These are phyloP conservation scores for Acanthosoma haemorrhoidale DNA, from an alignment of 2,888 invertebrate species.

Conservation along the genomic window DNA sequence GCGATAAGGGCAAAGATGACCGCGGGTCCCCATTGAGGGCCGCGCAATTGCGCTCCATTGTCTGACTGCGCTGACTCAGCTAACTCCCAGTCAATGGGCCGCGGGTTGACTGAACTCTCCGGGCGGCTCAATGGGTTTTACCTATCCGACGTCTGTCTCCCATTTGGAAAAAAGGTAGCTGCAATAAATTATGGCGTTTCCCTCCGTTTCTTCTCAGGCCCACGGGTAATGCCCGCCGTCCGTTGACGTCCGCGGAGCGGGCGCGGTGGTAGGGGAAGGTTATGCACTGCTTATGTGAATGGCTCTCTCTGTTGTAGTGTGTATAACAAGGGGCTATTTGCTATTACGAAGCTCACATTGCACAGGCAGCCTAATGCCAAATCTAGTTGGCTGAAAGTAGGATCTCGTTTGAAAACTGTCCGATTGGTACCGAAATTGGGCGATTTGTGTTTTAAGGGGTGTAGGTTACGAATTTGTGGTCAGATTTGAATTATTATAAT, in stretches of 20 bases:
- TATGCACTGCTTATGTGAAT: too few species aligned
- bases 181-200: neutral
- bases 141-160: neutral
- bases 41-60: constrained; percentile 19
- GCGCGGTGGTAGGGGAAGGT: too few species aligned
- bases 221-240: neutral
- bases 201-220: neutral
- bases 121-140: neutral
- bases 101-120: constrained; percentile 10
- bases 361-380: too few species aligned
- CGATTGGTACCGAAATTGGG: too few species aligned
- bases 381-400: too few species aligned
- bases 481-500: too few species aligned
- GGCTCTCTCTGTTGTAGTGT: too few species aligned
- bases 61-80: constrained; percentile 23
- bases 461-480: too few species aligned
- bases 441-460: too few species aligned
- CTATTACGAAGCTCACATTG: too few species aligned
- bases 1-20: constrained; percentile 25
- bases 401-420: too few species aligned
- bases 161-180: constrained; percentile 12
- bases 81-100: constrained; percentile 19
- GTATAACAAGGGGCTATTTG: too few species aligned
- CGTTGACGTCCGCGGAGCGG: neutral
- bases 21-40: constrained; percentile 20